Percentiles rank a stretch among this genome's conserved stretches.
These are phyloP conservation scores for Cottoperca gobio DNA, from an alignment of 2,797 vertebrate genomes.

Conservation along the genomic window DNA sequence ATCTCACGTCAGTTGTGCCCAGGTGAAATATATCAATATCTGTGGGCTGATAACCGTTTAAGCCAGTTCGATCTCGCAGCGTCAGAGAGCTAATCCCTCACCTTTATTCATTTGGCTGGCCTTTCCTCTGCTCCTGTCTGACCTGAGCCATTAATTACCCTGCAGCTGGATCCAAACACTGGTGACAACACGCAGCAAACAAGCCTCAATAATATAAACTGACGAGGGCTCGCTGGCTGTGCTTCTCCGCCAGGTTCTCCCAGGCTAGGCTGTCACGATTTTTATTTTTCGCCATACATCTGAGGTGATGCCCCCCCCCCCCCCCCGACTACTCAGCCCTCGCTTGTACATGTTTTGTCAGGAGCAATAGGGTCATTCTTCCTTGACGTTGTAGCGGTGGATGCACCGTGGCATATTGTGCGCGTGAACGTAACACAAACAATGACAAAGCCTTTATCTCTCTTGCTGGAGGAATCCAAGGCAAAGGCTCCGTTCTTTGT, in stretches of 20 bases:
- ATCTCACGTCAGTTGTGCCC: constrained; percentile 57
- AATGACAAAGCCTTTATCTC: constrained; percentile 57
- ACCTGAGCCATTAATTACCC: constrained; percentile 80
- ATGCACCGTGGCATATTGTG: constrained; percentile 38
- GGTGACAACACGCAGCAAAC: constrained; percentile 49
- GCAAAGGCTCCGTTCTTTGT: constrained; percentile 22
- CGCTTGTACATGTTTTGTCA: constrained; percentile 61
- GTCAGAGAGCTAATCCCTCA: constrained; percentile 75
- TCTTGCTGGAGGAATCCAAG: constrained; percentile 37
- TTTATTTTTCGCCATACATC: constrained; percentile 63
- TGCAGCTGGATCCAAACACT: constrained; percentile 64
- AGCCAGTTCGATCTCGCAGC: constrained; percentile 78
- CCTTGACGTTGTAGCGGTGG: constrained; percentile 30
- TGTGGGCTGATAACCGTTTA: constrained; percentile 77
- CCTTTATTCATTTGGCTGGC: constrained; percentile 80
- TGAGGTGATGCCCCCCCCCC: constrained; percentile 50
- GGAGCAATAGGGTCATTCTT: constrained; percentile 59
- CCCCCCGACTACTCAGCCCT: constrained; percentile 16
- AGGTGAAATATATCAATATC: constrained; percentile 81
- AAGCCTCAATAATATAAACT: constrained; percentile 67
- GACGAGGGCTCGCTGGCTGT: constrained; percentile 53
- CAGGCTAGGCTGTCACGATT: constrained; percentile 54
- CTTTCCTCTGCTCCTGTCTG: constrained; percentile 69
- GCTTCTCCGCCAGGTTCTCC: constrained; percentile 41
- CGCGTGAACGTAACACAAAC: constrained; percentile 55